Conservation (phyloP, 2,113 vertebrate genomes). For the Anguilla rostrata region DNA sequence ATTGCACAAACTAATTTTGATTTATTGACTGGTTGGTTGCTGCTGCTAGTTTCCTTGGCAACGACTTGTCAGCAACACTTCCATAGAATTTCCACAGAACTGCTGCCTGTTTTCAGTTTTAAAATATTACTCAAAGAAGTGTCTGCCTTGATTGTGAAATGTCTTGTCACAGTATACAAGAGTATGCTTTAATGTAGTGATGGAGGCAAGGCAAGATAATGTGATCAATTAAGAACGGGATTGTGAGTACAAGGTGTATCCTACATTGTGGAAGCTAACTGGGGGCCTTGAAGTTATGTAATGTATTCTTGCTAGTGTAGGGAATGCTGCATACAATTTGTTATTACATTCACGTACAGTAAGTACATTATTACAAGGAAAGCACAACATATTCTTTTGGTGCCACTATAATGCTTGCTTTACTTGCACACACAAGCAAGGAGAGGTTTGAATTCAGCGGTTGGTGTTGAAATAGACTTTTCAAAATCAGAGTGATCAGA, state of each 20-base stretch:
- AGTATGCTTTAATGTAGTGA: neutral
- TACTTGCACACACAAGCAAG: neutral
- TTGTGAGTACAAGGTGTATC: neutral
- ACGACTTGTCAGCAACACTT: too few relatives aligned
- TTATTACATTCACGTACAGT: too few relatives aligned
- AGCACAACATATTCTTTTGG: neutral
- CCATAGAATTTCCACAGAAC: too few relatives aligned
- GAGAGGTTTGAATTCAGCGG: neutral
- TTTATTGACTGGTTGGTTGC: too few relatives aligned
- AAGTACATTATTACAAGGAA: too few relatives aligned
- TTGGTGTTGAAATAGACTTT: neutral
- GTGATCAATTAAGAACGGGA: neutral
- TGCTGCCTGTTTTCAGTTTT: too few relatives aligned
- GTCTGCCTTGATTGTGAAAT: too few relatives aligned
- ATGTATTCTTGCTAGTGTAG: neutral
- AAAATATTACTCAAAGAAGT: too few relatives aligned
- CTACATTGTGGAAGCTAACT: neutral
- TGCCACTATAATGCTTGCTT: neutral
- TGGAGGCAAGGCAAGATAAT: neutral
- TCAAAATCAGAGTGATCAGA: neutral
- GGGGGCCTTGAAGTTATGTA: neutral
- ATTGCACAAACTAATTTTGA: too few relatives aligned
- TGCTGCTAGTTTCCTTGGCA: too few relatives aligned
- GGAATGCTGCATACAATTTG: too few relatives aligned
- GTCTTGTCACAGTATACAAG: neutral